A percentile compares a stretch with the other conserved stretches of the same genome.
These are phyloP conservation scores for Rhincodon typus DNA, from an alignment of 2,797 vertebrate genomes.

Conservation along the genomic window DNA sequence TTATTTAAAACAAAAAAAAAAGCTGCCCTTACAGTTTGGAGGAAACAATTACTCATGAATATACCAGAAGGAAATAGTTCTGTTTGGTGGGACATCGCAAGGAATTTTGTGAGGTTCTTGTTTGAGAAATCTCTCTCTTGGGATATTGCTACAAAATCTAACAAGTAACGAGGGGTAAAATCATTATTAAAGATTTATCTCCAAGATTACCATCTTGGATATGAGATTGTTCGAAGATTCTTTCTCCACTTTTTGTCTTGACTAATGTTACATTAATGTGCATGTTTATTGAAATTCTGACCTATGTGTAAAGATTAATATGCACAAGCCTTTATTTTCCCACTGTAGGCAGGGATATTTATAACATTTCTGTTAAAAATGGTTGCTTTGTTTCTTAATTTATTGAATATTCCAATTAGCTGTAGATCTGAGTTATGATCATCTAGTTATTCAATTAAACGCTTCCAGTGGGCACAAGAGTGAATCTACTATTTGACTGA, in stretches of 20 bases:
- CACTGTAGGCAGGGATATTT: background rate
- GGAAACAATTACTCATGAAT: background rate
- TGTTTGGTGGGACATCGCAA: background rate
- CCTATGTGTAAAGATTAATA: background rate
- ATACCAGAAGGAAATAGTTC: background rate
- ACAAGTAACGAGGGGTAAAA: background rate
- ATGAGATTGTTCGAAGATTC: background rate
- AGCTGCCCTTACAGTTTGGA: background rate
- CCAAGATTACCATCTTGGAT: background rate
- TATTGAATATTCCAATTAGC: constrained; percentile 28
- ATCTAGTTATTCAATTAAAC: background rate
- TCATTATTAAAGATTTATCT: background rate
- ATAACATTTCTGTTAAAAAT: background rate
- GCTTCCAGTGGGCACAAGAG: background rate
- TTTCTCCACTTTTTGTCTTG: background rate
- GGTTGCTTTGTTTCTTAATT: background rate
- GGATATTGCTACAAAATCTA: background rate
- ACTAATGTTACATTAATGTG: background rate
- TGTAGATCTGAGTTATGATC: background rate
- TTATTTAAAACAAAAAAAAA: background rate
- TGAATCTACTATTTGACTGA: background rate
- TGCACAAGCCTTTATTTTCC: background rate
- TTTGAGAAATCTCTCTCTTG: background rate
- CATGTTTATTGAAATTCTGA: constrained; percentile 23
- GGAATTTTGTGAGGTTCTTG: background rate